Evolutionary conservation across 2,113 vertebrate species (phyloP).

Genomic region (Alectura lathami): DNA sequence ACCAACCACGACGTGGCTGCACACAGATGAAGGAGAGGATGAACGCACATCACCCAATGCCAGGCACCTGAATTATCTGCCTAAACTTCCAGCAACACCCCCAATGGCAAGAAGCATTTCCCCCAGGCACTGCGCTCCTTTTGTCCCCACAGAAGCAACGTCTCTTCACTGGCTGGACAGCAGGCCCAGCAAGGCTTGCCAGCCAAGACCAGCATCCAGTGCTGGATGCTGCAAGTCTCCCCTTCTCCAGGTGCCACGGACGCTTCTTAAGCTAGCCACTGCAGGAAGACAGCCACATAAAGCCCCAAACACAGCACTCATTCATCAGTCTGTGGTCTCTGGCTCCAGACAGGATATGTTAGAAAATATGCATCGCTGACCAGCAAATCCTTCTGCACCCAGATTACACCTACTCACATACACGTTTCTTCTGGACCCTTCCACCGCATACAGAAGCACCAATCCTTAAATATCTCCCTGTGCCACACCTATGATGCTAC

Average conservation of each 20-base stretch:
- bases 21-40: accelerated
- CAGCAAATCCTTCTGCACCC: neutral
- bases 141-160: neutral
- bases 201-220: no score
- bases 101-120: neutral
- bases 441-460: neutral
- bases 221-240: neutral
- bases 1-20: neutral
- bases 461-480: neutral
- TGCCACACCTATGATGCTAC: neutral
- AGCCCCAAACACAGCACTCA: neutral
- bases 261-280: neutral
- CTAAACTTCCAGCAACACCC: neutral
- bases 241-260: neutral
- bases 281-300: neutral
- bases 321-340: neutral
- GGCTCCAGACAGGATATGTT: neutral
- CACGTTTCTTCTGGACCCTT: neutral
- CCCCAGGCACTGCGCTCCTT: neutral
- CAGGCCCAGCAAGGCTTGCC: neutral
- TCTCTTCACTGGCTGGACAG: neutral
- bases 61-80: neutral
- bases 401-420: neutral
- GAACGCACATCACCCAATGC: accelerated
- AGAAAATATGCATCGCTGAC: neutral